Conservation (phyloP, 2,113 vertebrate genomes). For the Oreochromis aureus region DNA sequence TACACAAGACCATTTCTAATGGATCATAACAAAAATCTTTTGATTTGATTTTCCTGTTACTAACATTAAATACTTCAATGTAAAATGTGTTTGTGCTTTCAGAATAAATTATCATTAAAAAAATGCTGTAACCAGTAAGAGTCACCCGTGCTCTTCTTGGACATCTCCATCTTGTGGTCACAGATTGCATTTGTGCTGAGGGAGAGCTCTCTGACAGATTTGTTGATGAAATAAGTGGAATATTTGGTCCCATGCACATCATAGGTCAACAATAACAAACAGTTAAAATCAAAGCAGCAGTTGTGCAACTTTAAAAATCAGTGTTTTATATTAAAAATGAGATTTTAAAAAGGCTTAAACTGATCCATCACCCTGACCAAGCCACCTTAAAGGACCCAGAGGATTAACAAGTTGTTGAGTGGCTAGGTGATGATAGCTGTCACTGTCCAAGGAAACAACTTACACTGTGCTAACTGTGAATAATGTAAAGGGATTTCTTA, state of each 20-base stretch:
- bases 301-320: background rate
- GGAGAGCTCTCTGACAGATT: background rate
- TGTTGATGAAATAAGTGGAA: background rate
- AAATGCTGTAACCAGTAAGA: background rate
- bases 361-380: background rate
- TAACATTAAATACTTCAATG: background rate
- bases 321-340: background rate
- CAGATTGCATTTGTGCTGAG: background rate
- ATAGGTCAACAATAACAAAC: background rate
- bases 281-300: fast-evolving
- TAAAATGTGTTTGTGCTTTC: background rate
- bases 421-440: background rate
- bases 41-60: background rate
- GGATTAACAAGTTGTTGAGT: background rate
- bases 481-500: background rate
- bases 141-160: background rate
- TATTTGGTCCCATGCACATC: background rate
- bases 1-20: background rate
- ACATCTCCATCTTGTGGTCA: background rate
- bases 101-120: background rate
- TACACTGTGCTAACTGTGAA: background rate
- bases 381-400: background rate
- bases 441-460: background rate
- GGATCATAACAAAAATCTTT: background rate
- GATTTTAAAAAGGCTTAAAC: background rate